These are phyloP conservation scores for Nothocercus nigrocapillus DNA, from an alignment of 2,113 vertebrate species.

Conservation along the genomic window DNA sequence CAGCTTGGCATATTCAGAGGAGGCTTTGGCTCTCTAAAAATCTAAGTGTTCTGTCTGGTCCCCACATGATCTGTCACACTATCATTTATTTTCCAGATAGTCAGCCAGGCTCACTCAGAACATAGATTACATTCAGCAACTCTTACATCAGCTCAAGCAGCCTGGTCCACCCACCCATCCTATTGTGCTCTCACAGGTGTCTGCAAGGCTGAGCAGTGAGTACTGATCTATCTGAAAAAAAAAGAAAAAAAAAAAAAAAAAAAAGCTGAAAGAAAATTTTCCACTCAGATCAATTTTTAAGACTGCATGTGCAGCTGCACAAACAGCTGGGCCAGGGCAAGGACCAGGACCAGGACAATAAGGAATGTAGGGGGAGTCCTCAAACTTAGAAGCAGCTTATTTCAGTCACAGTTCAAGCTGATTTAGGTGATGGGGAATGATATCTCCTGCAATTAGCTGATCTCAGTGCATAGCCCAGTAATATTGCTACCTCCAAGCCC, in stretches of 20 bases:
- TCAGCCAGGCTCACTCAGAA: not conserved
- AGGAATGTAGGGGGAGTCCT: not conserved
- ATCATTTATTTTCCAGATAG: not conserved
- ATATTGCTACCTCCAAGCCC: not conserved
- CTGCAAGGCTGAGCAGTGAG: not conserved
- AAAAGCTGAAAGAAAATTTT: not conserved
- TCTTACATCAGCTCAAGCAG: not conserved
- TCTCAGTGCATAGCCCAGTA: not conserved
- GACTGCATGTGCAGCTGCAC: not conserved
- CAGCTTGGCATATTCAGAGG: not conserved
- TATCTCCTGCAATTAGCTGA: not conserved
- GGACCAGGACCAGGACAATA: not conserved
- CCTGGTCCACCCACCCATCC: not conserved
- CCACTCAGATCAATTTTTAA: not conserved
- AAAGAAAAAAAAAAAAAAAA: no score
- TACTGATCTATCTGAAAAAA: not conserved
- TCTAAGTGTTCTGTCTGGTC: not conserved
- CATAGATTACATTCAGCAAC: not conserved
- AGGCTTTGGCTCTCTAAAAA: not conserved
- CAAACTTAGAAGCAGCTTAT: rapidly evolving
- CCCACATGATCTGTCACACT: not conserved
- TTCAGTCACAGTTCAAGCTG: not conserved
- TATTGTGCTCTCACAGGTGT: not conserved
- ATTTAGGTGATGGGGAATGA: not conserved
- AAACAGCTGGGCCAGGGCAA: not conserved